phyloP scores from a whole-genome alignment of 2,888 invertebrate genomes.

The Lithophane socia region DNA sequence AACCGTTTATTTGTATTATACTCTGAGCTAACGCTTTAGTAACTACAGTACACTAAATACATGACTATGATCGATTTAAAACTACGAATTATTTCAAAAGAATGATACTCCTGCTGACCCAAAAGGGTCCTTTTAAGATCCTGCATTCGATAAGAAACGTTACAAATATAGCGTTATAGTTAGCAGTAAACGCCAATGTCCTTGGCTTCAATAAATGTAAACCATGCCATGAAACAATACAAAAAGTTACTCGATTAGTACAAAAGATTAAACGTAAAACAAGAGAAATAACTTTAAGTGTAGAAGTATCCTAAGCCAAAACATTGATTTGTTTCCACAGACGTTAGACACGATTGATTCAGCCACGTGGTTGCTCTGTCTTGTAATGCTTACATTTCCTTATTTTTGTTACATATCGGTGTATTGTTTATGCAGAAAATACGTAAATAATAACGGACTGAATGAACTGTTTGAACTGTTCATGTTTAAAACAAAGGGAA shows the following conservation, averaged over 20 bases:
- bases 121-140: slow-evolving; percentile 1
- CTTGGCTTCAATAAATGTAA: slow-evolving; percentile 40
- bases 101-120: too few species aligned
- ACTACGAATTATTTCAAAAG: slow-evolving; percentile 12
- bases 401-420: slow-evolving; percentile 29
- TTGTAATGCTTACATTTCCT: slow-evolving; percentile 34
- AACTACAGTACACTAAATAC: background rate
- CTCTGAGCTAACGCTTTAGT: slow-evolving; percentile 28
- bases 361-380: slow-evolving; percentile 37
- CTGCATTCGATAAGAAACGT: slow-evolving; percentile 41
- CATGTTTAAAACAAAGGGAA: slow-evolving; percentile 37
- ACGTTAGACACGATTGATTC: slow-evolving; percentile 10
- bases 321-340: slow-evolving; percentile 53
- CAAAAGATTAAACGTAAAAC: slow-evolving; percentile 19
- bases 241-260: background rate
- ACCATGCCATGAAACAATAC: slow-evolving; percentile 25
- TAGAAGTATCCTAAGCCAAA: slow-evolving; percentile 11
- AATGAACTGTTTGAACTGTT: slow-evolving; percentile 30
- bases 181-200: slow-evolving; percentile 31
- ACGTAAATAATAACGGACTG: slow-evolving; percentile 13
- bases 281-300: slow-evolving; percentile 8
- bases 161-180: slow-evolving; percentile 19
- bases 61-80: slow-evolving; percentile 5
- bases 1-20: slow-evolving; percentile 40
- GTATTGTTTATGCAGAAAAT: slow-evolving; percentile 8